A percentile compares a stretch with the other conserved stretches of the same genome.
These are phyloP conservation scores for Enhydra lutris DNA, from an alignment of 2,113 vertebrate genomes.

Conservation along the genomic window DNA sequence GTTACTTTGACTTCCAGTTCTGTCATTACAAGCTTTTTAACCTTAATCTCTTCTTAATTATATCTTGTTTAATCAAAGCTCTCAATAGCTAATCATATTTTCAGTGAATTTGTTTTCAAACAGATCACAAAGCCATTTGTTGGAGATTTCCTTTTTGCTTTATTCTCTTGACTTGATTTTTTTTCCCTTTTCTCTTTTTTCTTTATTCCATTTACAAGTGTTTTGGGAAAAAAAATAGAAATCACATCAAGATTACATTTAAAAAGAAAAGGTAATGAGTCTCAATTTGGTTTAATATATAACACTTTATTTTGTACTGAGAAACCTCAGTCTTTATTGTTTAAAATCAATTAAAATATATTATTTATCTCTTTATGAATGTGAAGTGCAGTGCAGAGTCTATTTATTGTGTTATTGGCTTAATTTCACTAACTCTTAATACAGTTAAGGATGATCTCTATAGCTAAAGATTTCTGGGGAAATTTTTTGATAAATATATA, in stretches of 20 bases:
- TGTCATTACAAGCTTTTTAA: background rate
- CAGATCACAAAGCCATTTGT: background rate
- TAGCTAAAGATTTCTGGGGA: background rate
- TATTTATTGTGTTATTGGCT: background rate
- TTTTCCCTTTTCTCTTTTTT: background rate
- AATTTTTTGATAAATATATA: background rate
- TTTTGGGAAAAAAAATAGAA: background rate
- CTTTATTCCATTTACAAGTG: background rate
- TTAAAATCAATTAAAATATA: background rate
- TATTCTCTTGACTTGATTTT: background rate
- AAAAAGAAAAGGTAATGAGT: background rate
- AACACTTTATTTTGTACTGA: background rate
- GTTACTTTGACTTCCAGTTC: background rate
- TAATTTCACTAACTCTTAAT: conserved; percentile 1
- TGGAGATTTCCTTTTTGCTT: background rate
- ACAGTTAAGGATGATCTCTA: background rate
- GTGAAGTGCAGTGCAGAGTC: background rate
- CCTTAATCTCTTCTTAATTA: background rate
- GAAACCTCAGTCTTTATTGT: background rate
- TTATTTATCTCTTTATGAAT: background rate
- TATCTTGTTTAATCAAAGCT: background rate
- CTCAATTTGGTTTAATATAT: background rate
- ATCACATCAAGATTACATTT: background rate
- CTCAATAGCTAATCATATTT: background rate
- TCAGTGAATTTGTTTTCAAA: background rate